phyloP scores from a whole-genome alignment of 2,797 vertebrate genomes.

The Clarias pachynema region DNA sequence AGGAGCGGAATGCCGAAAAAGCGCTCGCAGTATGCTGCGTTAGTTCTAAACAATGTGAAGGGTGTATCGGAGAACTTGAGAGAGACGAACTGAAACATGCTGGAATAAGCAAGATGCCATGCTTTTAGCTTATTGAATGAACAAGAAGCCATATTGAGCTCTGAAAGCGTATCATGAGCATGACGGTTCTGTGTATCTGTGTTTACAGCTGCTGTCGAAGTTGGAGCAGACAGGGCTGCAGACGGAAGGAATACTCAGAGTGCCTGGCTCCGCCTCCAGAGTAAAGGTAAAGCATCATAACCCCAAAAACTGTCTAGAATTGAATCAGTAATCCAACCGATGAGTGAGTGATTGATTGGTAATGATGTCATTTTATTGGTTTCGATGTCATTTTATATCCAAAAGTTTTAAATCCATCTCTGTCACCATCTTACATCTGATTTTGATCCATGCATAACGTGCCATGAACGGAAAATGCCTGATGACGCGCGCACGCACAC shows the following conservation, averaged over 20 bases:
- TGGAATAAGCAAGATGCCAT: slow-evolving; percentile 11
- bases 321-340: background rate
- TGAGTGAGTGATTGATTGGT: background rate
- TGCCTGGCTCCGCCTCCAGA: slow-evolving; percentile 90
- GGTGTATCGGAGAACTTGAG: background rate
- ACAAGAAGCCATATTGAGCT: background rate
- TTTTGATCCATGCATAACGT: background rate
- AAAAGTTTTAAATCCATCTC: slow-evolving; percentile 3
- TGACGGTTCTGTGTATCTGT: slow-evolving; percentile 38
- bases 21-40: slow-evolving; percentile 10
- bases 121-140: slow-evolving; percentile 12
- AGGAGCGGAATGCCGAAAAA: slow-evolving; percentile 47
- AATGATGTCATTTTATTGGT: too few species aligned
- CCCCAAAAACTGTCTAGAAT: background rate
- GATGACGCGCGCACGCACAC: background rate
- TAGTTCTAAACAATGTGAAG: slow-evolving; percentile 30
- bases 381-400: background rate
- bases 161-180: background rate
- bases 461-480: background rate
- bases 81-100: background rate
- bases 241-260: slow-evolving; percentile 93
- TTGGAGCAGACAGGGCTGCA: slow-evolving; percentile 91
- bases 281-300: slow-evolving; percentile 83
- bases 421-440: background rate
- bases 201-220: slow-evolving; percentile 83